Base-by-base conservation (phyloP, 2,113 vertebrate species). In the Aphyosemion australe region DNA sequence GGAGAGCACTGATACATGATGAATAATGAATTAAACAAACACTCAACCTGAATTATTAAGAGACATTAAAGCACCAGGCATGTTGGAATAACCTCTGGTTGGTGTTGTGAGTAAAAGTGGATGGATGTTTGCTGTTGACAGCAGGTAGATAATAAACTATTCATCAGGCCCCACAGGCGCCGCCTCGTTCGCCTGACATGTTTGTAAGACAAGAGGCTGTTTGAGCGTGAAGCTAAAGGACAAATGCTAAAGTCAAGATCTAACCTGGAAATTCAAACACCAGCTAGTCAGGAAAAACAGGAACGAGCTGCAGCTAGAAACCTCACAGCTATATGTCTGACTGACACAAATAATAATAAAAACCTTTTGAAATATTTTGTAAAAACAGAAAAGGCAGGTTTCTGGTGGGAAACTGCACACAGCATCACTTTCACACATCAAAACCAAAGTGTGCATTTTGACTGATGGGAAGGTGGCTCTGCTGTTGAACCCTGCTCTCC, bases 51-150 rank as follows among this genome's bases (percentile, higher is more conserved):
- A 79, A 73, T 74, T 58, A 74, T 76, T 82, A 31, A 76, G 53
- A 50, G 6, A 13, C 42, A 43, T 69, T 16, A 61, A 78, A 67
- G 68, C 34, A 48, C 2, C 11, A 8, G 5, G 32, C 71, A 32
- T 26, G 56, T 70, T 60, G 59, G 26, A 61, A 50, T 43, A 55
- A 70, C 13, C 0, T 70, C 32, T 43, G 55, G 43, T 42, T 42
- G 41, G 10, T 42, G 41, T 42, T 42, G 41, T 42, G 11, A 42
- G 41, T 47, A 37, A 42, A 18, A 48, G 59, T 66, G 56, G 76
- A 83, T 86, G 80, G 68, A 73, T 76, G 57, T 70, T 76, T 76
- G 34, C 42, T 66, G 84, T 70, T 61, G 69, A 76, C 77, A 69
- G 74, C 74, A 78, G 68, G 84, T 63, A 58, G 57, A 34, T 64